Evolutionary conservation across 2,888 invertebrate species (phyloP), one percentile per base, ranked within the genome.

Genomic region (Colletes collaris): DNA sequence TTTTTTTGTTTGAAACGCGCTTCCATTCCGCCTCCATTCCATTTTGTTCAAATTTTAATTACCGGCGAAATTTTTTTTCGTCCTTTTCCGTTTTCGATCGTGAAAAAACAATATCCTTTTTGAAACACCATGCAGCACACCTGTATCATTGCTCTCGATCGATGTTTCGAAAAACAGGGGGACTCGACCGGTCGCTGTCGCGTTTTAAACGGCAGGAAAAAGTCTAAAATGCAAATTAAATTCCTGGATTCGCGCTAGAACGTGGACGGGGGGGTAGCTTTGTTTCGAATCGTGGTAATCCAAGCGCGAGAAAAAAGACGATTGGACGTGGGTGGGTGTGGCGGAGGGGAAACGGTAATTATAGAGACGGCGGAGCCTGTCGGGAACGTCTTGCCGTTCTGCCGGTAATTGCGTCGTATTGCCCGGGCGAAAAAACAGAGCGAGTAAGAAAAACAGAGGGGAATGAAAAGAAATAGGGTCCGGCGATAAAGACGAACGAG

Each of bases 351-450:
- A 73, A 58, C 71, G 73, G 79, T 84, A 88, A 87, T 88, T 87
- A 88, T 82, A 82, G 86, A 82, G 77, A 86, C 83, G 79, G 67
- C 79, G 19, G 37, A 67, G 75, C 55, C 83, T 87, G 87, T 37
- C 76, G 78, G 67, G 76, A 87, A 88, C 82, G 87, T 85, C 86
- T 87, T 84, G 75, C 78, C 84, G 81, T 87, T 88, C 82, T 81
- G 86, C 77, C 79, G 66, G 88, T 88, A 87, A 87, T 87, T 87
- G 87, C 88, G 72, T 79, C 74, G 83, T 77, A 86, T 84, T 80
- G 77, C 77, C 69, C 67, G 67, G 27, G 46, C 56, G 77, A 76
- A 79, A 16, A 76, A 83, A 76, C 64, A 59, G 69, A 56, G 62
- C 55, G 56, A 52, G 70, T 27, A 35, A 52, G 75, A 73, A 71